These are phyloP conservation scores for Mactra quadrangularis DNA, from an alignment of 1,140 invertebrate genomes.

Conservation along the genomic window DNA sequence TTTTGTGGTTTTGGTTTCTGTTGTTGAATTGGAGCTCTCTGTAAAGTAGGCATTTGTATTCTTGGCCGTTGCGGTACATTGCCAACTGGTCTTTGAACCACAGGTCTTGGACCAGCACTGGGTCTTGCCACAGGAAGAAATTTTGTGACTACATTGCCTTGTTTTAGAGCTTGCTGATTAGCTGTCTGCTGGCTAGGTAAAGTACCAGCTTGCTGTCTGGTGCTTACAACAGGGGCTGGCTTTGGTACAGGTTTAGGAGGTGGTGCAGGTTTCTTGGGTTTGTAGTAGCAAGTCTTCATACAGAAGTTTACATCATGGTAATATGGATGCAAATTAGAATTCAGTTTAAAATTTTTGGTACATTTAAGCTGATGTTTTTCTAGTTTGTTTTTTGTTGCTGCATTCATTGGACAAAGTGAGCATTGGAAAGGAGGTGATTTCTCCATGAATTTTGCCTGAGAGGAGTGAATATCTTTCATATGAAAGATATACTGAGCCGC, in stretches of 20 bases:
- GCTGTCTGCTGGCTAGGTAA: neutral
- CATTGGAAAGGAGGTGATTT: slow-evolving; percentile 95
- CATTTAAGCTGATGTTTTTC: slow-evolving; percentile 95
- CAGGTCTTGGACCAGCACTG: neutral
- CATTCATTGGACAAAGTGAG: slow-evolving; percentile 96
- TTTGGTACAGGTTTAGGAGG: slow-evolving; percentile 21
- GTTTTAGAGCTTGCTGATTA: neutral
- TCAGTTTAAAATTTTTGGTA: slow-evolving; percentile 94
- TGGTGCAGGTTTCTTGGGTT: slow-evolving; percentile 61
- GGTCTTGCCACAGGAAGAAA: neutral
- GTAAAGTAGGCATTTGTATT: neutral
- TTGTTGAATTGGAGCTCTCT: slow-evolving; percentile 39
- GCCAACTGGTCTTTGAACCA: neutral
- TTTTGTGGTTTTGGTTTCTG: slow-evolving; percentile 40
- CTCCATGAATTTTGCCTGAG: slow-evolving; percentile 91
- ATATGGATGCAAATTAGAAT: slow-evolving; percentile 91
- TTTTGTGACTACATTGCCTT: neutral
- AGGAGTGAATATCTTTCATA: slow-evolving; percentile 94
- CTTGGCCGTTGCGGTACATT: neutral
- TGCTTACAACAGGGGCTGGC: slow-evolving; percentile 10
- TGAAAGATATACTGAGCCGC: slow-evolving; percentile 95
- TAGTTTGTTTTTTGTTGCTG: slow-evolving; percentile 96
- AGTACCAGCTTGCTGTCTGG: slow-evolving; percentile 19
- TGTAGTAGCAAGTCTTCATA: slow-evolving; percentile 77
- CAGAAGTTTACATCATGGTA: slow-evolving; percentile 78